Percentiles rank a stretch among this genome's conserved stretches.
Conservation (phyloP, 2,888 invertebrate genomes). For the Eledone cirrhosa region DNA sequence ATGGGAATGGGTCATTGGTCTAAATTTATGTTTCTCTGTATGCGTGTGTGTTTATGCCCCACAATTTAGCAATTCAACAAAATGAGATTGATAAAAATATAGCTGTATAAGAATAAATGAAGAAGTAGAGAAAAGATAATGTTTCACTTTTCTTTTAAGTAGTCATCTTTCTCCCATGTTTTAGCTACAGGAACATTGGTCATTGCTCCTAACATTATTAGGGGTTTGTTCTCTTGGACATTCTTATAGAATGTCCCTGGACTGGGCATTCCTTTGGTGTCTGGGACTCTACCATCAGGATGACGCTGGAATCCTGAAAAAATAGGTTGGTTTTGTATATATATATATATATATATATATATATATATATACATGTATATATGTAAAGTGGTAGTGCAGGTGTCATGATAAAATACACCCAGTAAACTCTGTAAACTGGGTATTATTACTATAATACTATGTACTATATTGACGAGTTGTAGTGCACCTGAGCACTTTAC, state of each 20-base stretch:
- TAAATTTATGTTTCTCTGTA: too few species aligned
- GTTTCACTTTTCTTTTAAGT: slow-evolving; percentile 57
- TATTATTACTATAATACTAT: too few species aligned
- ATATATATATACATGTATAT: neutral
- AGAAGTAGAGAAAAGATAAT: neutral
- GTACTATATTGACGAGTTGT: too few species aligned
- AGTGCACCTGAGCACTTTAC: too few species aligned
- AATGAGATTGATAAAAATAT: too few species aligned
- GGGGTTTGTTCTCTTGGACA: slow-evolving; percentile 50
- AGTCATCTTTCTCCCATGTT: slow-evolving; percentile 58
- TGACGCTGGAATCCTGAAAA: slow-evolving; percentile 60
- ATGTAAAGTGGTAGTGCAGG: too few species aligned
- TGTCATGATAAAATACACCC: too few species aligned
- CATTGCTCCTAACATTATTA: slow-evolving; percentile 54
- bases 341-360: neutral
- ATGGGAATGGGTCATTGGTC: too few species aligned
- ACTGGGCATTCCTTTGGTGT: slow-evolving; percentile 46
- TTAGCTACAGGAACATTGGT: slow-evolving; percentile 50
- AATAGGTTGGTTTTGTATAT: neutral
- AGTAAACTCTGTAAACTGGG: too few species aligned
- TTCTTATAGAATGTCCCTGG: slow-evolving; percentile 58
- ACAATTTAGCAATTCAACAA: too few species aligned
- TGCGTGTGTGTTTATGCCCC: too few species aligned
- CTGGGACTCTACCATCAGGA: slow-evolving; percentile 56
- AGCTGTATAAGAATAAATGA: too few species aligned